Evolutionary conservation across 2,888 invertebrate genomes (phyloP), one percentile per base, ranked within the genome.

Genomic region (Dolichopus griseipennis): DNA sequence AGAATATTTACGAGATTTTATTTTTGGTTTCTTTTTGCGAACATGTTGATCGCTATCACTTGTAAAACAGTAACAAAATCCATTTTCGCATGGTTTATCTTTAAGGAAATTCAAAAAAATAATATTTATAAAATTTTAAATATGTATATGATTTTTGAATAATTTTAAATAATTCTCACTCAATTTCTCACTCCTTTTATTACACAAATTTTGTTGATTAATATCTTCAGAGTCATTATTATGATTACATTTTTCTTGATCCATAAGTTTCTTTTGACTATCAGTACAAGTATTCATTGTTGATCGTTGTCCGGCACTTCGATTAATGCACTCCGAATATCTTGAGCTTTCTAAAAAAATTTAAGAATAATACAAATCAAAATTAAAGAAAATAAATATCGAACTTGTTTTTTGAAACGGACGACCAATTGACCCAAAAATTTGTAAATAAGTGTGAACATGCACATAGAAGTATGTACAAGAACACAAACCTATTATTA

Each of bases 11-110:
- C 22, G 67, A 61, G 61, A 18, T 18, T 52, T 52, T 15, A n/a
- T 7, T n/a, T n/a, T 15, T 52, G n/a, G n/a, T n/a, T 52, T 52
- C 15, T 18, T 52, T 52, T 52, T 52, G 15, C 15, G 52, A 6
- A 52, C 52, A 52, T 52, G 52, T 12, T 80, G 81, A 6, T 79
- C 81, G 67, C 81, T 81, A 73, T 81, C 80, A 70, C 81, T 81
- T 27, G 80, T 79, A 71, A 80, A 81, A 69, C 81, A 81, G 67
- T 81, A 81, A 66, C 81, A 81, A 69, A 80, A 79, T 15, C 81
- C 81, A 70, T 79, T 76, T 69, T 77, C 74, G 69, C 81, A 81
- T 1, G 79, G 81, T 63, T 81, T 81, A 18, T 66, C 52, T 52
- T 37, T 4, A 37, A 37, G 6, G 15, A 52, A 52, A 52, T 18